A percentile compares a stretch with the other conserved stretches of the same genome.
Conservation (phyloP, 2,888 invertebrate species). For the Trachelus iudaicus region DNA sequence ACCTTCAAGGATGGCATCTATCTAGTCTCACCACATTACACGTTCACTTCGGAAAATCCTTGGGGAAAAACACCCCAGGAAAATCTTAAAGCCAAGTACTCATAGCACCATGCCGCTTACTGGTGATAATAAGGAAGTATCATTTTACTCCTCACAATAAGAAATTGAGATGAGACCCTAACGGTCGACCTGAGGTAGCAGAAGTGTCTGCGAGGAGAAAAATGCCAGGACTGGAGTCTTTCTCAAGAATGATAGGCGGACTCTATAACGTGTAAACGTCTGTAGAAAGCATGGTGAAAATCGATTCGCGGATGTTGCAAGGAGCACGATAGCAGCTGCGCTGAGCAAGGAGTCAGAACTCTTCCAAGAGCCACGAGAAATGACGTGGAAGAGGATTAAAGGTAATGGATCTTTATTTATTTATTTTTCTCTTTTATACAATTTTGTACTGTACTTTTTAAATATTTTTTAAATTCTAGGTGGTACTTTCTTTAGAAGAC, state of each 20-base stretch:
- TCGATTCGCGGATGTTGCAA: constrained; percentile 33
- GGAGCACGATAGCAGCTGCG: constrained; percentile 37
- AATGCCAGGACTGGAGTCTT: background rate
- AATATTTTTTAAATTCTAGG: background rate
- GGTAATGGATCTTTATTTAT: background rate
- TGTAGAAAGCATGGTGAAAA: constrained; percentile 31
- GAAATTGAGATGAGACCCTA: background rate
- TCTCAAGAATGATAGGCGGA: background rate
- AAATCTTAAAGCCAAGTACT: background rate
- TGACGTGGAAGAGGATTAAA: constrained; percentile 7
- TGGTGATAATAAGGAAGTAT: background rate
- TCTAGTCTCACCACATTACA: background rate
- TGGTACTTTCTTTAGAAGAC: background rate
- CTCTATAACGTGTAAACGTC: background rate
- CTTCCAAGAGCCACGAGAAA: constrained; percentile 1
- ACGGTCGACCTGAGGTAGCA: background rate
- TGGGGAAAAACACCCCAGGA: background rate
- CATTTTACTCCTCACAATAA: background rate
- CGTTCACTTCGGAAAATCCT: background rate
- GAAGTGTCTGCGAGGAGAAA: background rate
- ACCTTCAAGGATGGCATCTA: background rate
- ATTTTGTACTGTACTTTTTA: background rate
- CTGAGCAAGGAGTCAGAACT: constrained; percentile 23
- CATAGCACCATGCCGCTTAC: background rate
- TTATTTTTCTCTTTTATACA: background rate